These are phyloP conservation scores for Papilio polytes DNA, from an alignment of 1,140 invertebrate species.

Conservation along the genomic window DNA sequence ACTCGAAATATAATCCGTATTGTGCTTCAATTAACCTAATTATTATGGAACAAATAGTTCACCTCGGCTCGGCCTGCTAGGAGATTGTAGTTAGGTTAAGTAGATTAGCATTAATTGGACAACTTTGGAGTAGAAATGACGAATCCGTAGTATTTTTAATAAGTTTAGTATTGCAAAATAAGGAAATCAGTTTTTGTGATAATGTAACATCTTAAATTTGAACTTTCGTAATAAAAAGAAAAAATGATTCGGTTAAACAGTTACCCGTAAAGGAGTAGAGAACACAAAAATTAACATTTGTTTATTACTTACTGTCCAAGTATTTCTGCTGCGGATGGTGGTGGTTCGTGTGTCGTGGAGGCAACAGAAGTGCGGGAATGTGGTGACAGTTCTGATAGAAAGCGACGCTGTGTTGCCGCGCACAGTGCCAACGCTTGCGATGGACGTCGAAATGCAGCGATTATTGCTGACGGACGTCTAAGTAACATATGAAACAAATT, in stretches of 20 bases:
- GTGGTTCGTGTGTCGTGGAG: constrained; percentile 64
- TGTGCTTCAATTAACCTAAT: constrained; percentile 38
- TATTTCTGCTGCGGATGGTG: constrained; percentile 69
- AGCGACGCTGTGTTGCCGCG: constrained; percentile 77
- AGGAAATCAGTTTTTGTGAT: background rate
- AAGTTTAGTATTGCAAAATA: constrained; percentile 7
- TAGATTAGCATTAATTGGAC: constrained; percentile 16
- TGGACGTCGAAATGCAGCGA: constrained; percentile 84
- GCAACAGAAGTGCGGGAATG: constrained; percentile 71
- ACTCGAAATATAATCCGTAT: constrained; percentile 30
- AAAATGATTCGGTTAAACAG: too few relatives aligned
- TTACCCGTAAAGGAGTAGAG: background rate
- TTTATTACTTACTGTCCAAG: constrained; percentile 73
- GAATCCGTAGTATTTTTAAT: background rate
- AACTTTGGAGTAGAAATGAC: constrained; percentile 7
- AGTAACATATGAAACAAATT: constrained; percentile 25
- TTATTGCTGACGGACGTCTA: constrained; percentile 84
- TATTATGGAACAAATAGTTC: constrained; percentile 32
- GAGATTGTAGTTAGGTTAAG: constrained; percentile 22
- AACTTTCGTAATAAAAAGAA: too few relatives aligned
- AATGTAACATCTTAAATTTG: too few relatives aligned
- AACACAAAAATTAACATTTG: background rate
- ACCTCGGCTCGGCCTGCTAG: background rate
- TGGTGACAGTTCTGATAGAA: constrained; percentile 69
- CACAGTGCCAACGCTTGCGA: constrained; percentile 84